Evolutionary conservation across 2,113 vertebrate species (phyloP).

Genomic region (Bujurquina vittata): DNA sequence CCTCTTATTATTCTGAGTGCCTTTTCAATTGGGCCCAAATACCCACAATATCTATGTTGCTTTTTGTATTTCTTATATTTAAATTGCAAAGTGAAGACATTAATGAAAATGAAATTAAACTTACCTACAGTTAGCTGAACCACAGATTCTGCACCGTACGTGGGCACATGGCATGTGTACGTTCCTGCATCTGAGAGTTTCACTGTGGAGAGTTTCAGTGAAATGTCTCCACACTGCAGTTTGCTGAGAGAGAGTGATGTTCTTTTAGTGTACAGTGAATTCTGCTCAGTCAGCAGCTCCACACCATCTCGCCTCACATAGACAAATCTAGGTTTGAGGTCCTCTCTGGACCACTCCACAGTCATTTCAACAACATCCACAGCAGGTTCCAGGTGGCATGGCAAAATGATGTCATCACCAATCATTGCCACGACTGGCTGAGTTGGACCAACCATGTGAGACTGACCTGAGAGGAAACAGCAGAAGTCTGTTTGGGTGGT

Average conservation of each 20-base stretch:
- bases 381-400: background rate
- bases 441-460: background rate
- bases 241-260: background rate
- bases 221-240: background rate
- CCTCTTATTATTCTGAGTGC: too few relatives aligned
- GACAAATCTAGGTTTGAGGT: background rate
- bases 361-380: background rate
- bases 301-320: background rate
- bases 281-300: background rate
- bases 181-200: background rate
- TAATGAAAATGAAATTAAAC: accelerated
- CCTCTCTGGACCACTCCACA: background rate
- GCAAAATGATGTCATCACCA: background rate
- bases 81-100: too few relatives aligned
- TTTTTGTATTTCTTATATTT: too few relatives aligned
- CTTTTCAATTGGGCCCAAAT: too few relatives aligned
- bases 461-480: background rate
- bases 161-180: background rate
- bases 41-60: too few relatives aligned
- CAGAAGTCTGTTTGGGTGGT: too few relatives aligned
- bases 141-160: background rate
- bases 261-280: background rate
- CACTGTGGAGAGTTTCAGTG: accelerated
- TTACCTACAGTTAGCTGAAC: background rate
- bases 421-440: background rate